Base-by-base conservation (phyloP, 2,113 vertebrate genomes). In the Callithrix jacchus region DNA sequence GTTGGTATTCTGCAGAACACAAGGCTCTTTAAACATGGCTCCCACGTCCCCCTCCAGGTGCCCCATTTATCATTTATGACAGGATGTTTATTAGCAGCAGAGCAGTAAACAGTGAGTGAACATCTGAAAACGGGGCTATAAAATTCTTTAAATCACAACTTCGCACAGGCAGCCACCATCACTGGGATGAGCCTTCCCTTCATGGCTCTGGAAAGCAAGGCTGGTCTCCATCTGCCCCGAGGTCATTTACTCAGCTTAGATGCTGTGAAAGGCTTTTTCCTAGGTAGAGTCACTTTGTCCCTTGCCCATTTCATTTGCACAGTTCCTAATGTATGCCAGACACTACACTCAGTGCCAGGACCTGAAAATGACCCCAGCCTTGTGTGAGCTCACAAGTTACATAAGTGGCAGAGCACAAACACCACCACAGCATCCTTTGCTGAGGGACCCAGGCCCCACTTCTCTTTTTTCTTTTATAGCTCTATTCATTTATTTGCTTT, bases 51-150 rank as follows among this genome's bases (percentile, higher is more conserved):
- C 74, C 17, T 68, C 20, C 2, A 88, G 71, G 10, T 20, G 71
- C 87, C 68, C 92, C 2, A 16, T 97, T 94, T 77, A 90, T 97
- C 92, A 95, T 82, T 89, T 93, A 94, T 86, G 97, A 96, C 96
- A 92, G 93, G 94, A 87, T 92, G 91, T 97, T 92, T 94, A 90
- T 97, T 70, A 97, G 95, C 90, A 85, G 40, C 42, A 64, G 64
- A 93, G 81, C 92, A 87, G 40, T 93, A 92, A 93, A 96, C 0
- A 0, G 85, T 56, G 91, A 95, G 56, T 42, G 95, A 92, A 82
- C 92, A 93, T 92, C 93, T 89, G 93, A 96, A 97, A 95, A 95
- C 71, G 56, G 66, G 54, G 92, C 66, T 86, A 61, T 85, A 64
- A 95, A 92, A 49, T 35, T 52, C 84, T 12, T 74, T 92, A 64